phyloP scores from a whole-genome alignment of 1,140 invertebrate species.

The Heterodera schachtii region DNA sequence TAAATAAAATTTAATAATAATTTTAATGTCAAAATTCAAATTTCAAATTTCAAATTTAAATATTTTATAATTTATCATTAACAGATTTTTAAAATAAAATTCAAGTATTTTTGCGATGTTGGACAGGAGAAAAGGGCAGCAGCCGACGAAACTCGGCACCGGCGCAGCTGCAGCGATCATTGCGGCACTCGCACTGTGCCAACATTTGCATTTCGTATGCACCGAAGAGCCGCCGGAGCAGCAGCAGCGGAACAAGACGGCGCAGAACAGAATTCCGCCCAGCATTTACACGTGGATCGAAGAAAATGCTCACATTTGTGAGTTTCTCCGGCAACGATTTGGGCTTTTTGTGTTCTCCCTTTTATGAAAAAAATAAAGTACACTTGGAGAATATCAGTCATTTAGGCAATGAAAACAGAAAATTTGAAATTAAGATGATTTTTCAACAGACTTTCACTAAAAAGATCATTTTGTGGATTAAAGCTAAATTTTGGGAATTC shows the following conservation, averaged over 20 bases:
- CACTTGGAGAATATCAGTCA: too few species aligned
- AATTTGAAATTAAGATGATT: too few species aligned
- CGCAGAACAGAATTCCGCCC: constrained; percentile 41
- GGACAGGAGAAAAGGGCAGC: neutral
- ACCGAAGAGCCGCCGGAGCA: neutral
- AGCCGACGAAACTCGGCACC: neutral
- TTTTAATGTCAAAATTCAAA: too few species aligned
- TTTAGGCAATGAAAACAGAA: neutral
- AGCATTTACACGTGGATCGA: constrained; percentile 56
- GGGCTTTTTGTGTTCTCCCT: too few species aligned
- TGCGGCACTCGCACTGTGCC: neutral
- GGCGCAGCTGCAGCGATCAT: neutral
- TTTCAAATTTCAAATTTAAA: too few species aligned
- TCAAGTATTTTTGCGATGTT: neutral
- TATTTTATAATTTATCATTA: too few species aligned
- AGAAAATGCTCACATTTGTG: constrained; percentile 56
- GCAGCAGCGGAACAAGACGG: neutral
- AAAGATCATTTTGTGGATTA: too few species aligned
- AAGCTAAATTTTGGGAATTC: too few species aligned
- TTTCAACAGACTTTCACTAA: too few species aligned
- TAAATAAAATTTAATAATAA: too few species aligned
- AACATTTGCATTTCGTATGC: neutral
- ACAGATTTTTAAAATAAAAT: neutral
- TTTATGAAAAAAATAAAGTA: too few species aligned
- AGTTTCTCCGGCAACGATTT: constrained; percentile 25